Percentiles rank a stretch among this genome's conserved stretches.
Evolutionary conservation across 2,888 invertebrate genomes (phyloP).

Genomic region (Caenorhabditis macrosperma): DNA sequence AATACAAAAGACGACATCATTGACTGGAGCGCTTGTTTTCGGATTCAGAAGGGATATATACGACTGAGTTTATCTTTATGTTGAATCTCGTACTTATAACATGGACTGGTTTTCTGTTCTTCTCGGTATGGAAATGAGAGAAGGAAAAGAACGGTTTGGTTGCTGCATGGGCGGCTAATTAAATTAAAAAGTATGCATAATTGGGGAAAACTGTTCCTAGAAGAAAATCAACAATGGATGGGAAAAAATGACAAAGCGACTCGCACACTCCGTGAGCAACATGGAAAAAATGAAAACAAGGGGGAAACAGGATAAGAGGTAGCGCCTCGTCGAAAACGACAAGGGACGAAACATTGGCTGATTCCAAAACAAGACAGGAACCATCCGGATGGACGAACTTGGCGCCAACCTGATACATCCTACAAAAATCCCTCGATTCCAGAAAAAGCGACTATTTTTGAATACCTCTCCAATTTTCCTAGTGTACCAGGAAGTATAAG

Average conservation of each 20-base stretch:
- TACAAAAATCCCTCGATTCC: slow-evolving; percentile 8
- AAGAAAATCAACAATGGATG: slow-evolving; percentile 63
- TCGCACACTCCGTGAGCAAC: slow-evolving; percentile 58
- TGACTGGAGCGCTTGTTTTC: slow-evolving; percentile 43
- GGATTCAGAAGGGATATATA: slow-evolving; percentile 53
- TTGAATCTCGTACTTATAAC: slow-evolving; percentile 54
- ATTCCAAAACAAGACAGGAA: slow-evolving; percentile 44
- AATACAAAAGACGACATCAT: slow-evolving; percentile 35
- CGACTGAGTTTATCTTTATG: slow-evolving; percentile 58
- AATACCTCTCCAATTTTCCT: slow-evolving; percentile 57
- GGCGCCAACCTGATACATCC: slow-evolving; percentile 59
- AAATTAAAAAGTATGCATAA: slow-evolving; percentile 64
- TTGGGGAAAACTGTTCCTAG: slow-evolving; percentile 62
- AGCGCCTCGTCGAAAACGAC: slow-evolving; percentile 53
- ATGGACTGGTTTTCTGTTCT: slow-evolving; percentile 55
- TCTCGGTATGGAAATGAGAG: slow-evolving; percentile 43
- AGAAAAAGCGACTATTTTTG: not conserved
- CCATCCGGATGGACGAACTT: slow-evolving; percentile 56
- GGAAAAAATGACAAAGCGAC: slow-evolving; percentile 52
- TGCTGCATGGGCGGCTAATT: slow-evolving; percentile 44
- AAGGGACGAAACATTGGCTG: slow-evolving; percentile 48
- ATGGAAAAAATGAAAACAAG: slow-evolving; percentile 58
- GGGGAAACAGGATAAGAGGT: slow-evolving; percentile 43
- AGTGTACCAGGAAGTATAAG: slow-evolving; percentile 55
- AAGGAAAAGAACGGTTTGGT: slow-evolving; percentile 29